Conservation (phyloP, 1,140 invertebrate genomes). For the Pseudobourletiella spinata region DNA sequence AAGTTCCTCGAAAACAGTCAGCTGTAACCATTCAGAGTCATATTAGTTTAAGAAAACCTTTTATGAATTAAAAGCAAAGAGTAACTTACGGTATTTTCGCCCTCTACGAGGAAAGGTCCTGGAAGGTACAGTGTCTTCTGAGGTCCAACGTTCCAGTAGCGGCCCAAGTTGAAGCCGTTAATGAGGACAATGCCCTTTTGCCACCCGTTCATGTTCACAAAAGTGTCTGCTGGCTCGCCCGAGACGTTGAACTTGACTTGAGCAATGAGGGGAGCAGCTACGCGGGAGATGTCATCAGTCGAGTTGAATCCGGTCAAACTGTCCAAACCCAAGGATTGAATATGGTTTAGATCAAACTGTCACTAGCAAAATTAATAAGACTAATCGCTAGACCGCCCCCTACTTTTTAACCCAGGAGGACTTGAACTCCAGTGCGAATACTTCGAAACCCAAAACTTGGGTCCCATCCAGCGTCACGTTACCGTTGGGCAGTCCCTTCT, state of each 20-base stretch:
- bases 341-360: too few species aligned
- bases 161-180: slow-evolving; percentile 55
- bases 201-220: slow-evolving; percentile 43
- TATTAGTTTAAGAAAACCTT: background rate
- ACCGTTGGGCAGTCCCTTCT: slow-evolving; percentile 44
- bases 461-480: slow-evolving; percentile 40
- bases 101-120: slow-evolving; percentile 46
- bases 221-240: slow-evolving; percentile 39
- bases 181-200: slow-evolving; percentile 53
- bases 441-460: slow-evolving; percentile 39
- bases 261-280: slow-evolving; percentile 38
- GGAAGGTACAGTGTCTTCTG: slow-evolving; percentile 52
- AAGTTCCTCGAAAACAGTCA: slow-evolving; percentile 39
- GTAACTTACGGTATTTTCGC: slow-evolving; percentile 45
- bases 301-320: slow-evolving; percentile 25
- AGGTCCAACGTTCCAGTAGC: slow-evolving; percentile 46
- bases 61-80: background rate
- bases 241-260: slow-evolving; percentile 37
- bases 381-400: too few species aligned
- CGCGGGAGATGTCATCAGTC: background rate
- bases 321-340: too few species aligned
- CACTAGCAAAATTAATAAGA: too few species aligned
- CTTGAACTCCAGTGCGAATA: slow-evolving; percentile 45
- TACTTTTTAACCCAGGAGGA: slow-evolving; percentile 40
- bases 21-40: slow-evolving; percentile 32